These are phyloP conservation scores for Hexactinellida sp. DNA, from an alignment of 37 sponge, comb jelly and placozoan species.

Conservation along the genomic window DNA sequence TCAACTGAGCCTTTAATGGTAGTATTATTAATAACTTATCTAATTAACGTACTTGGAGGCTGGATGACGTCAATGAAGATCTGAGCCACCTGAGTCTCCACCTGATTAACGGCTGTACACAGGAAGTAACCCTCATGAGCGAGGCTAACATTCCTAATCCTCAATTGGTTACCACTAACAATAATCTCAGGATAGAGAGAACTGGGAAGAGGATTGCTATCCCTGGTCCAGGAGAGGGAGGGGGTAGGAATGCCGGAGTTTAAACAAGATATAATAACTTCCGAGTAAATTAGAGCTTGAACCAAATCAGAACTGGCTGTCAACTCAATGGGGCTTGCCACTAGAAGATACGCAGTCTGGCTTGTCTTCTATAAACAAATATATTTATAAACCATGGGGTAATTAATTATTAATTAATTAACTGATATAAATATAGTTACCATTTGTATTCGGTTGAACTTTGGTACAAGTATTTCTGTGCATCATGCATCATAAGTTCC, in stretches of 20 bases:
- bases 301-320: not conserved
- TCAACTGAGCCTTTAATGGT: too few species aligned
- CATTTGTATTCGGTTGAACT: too few species aligned
- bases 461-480: too few species aligned
- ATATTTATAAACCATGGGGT: too few species aligned
- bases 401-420: too few species aligned
- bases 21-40: not conserved
- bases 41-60: not conserved
- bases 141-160: not conserved
- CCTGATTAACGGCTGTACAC: not conserved
- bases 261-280: not conserved
- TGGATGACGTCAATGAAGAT: not conserved
- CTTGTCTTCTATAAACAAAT: not conserved
- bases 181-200: not conserved
- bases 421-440: too few species aligned
- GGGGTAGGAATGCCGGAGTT: not conserved
- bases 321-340: not conserved
- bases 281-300: not conserved
- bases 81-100: not conserved
- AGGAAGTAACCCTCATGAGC: not conserved
- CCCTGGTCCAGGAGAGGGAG: not conserved
- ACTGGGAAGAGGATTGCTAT: not conserved
- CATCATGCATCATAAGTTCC: too few species aligned
- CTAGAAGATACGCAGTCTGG: not conserved
- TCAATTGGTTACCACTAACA: not conserved